Percentiles rank a stretch among this genome's conserved stretches.
Evolutionary conservation across 2,888 invertebrate species (phyloP).

Genomic region (Agrochola macilenta): DNA sequence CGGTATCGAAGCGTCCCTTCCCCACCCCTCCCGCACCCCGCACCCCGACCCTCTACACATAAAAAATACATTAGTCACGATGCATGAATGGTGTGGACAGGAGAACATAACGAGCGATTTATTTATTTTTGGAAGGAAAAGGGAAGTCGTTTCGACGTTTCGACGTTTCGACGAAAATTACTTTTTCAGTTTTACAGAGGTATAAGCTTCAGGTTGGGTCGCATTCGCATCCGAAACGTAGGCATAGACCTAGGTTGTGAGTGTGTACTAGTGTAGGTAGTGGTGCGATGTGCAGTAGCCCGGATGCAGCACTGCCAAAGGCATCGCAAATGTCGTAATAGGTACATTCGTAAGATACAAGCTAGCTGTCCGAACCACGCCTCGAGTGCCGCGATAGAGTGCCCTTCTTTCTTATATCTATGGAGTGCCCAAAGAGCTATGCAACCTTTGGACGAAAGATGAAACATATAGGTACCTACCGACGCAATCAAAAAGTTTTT

Average conservation of each 20-base stretch:
- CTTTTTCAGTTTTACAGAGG: neutral
- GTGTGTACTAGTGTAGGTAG: no score
- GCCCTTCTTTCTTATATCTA: no score
- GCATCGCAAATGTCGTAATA: neutral
- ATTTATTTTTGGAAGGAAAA: conserved; percentile 38
- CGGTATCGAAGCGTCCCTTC: neutral
- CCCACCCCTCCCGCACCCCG: neutral
- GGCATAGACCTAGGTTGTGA: neutral
- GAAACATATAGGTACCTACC: neutral
- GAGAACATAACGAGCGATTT: conserved; percentile 51
- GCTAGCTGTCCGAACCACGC: neutral
- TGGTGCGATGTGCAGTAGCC: neutral
- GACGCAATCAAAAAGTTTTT: neutral
- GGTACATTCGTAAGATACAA: neutral
- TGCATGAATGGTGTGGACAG: conserved; percentile 63
- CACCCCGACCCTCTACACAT: conserved; percentile 33
- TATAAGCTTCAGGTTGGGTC: neutral
- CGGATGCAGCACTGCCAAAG: neutral
- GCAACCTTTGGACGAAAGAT: neutral
- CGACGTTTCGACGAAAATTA: neutral
- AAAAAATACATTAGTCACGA: conserved; percentile 65
- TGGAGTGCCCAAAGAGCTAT: no score
- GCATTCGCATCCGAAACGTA: neutral
- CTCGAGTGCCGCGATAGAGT: neutral
- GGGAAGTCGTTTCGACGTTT: conserved; percentile 8